A percentile compares a stretch with the other conserved stretches of the same genome.
Conservation (phyloP, 2,888 invertebrate species). For the Molanna angustata region DNA sequence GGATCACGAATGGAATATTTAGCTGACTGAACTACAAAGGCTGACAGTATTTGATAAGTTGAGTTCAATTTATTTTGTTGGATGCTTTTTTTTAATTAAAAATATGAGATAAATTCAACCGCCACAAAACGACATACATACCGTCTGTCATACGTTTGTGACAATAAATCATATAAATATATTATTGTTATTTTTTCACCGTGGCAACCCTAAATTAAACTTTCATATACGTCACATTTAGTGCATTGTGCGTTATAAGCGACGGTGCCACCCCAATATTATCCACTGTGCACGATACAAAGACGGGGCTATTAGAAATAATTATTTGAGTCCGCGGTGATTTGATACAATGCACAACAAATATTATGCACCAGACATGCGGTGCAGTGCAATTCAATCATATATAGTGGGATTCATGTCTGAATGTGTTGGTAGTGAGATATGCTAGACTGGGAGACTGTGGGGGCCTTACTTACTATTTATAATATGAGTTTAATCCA, state of each 20-base stretch:
- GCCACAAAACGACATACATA: constrained; percentile 11
- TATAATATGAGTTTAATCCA: too few relatives aligned
- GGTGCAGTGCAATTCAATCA: too few relatives aligned
- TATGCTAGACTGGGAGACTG: too few relatives aligned
- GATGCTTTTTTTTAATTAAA: constrained; percentile 29
- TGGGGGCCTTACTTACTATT: too few relatives aligned
- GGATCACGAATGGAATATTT: too few relatives aligned
- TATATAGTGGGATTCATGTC: too few relatives aligned
- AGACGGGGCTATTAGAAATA: constrained; percentile 5
- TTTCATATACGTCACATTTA: constrained; percentile 28
- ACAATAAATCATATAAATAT: constrained; percentile 29
- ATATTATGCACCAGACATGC: too few relatives aligned
- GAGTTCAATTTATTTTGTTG: too few relatives aligned
- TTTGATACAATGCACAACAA: constrained; percentile 9
- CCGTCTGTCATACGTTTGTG: constrained; percentile 13
- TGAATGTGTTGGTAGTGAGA: too few relatives aligned
- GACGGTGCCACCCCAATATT: constrained; percentile 18
- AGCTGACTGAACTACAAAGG: too few relatives aligned
- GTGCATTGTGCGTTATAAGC: constrained; percentile 27
- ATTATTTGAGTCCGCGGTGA: constrained; percentile 21
- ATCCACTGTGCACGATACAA: constrained; percentile 7
- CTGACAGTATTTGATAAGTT: too few relatives aligned
- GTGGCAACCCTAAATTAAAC: constrained; percentile 28
- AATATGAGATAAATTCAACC: constrained; percentile 18
- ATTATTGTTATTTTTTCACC: constrained; percentile 12